A percentile compares a stretch with the other conserved stretches of the same genome.
Evolutionary conservation across 1,140 invertebrate species (phyloP).

Genomic region (Schlechtendalia chinensis): DNA sequence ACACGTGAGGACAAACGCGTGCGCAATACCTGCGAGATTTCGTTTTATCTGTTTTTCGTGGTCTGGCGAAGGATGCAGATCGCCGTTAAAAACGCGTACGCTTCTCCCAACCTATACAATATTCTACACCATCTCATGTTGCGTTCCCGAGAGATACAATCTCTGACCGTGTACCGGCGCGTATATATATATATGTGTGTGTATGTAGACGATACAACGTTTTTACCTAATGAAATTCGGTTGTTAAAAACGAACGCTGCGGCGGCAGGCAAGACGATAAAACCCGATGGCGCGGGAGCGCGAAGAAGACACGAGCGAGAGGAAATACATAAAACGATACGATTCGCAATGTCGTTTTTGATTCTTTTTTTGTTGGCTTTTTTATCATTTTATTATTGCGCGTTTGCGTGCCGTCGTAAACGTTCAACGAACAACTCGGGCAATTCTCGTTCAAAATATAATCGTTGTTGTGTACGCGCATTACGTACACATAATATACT

Average conservation of each 20-base stretch:
- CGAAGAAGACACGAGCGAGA: not conserved
- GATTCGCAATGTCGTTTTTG: slow-evolving; percentile 43
- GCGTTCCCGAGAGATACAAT: slow-evolving; percentile 39
- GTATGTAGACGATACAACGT: not conserved
- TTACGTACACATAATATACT: no score
- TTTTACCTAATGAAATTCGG: slow-evolving; percentile 39
- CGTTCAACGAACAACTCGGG: not conserved
- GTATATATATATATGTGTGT: not conserved
- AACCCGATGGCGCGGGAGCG: not conserved
- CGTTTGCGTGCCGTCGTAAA: not conserved
- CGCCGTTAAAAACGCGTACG: not conserved
- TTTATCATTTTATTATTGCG: not conserved
- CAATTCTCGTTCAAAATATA: not conserved
- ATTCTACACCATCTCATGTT: slow-evolving; percentile 4
- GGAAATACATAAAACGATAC: slow-evolving; percentile 32
- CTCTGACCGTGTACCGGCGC: not conserved
- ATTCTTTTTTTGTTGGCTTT: not conserved
- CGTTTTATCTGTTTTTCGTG: slow-evolving; percentile 9
- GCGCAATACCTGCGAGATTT: not conserved
- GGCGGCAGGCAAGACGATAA: slow-evolving; percentile 9
- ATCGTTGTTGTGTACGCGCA: no score
- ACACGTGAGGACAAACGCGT: not conserved
- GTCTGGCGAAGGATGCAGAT: slow-evolving; percentile 12
- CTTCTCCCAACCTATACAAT: not conserved
- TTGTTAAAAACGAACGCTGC: slow-evolving; percentile 25